Evolutionary conservation across 2,113 vertebrate species (phyloP).

Genomic region (Prunella fulvescens): DNA sequence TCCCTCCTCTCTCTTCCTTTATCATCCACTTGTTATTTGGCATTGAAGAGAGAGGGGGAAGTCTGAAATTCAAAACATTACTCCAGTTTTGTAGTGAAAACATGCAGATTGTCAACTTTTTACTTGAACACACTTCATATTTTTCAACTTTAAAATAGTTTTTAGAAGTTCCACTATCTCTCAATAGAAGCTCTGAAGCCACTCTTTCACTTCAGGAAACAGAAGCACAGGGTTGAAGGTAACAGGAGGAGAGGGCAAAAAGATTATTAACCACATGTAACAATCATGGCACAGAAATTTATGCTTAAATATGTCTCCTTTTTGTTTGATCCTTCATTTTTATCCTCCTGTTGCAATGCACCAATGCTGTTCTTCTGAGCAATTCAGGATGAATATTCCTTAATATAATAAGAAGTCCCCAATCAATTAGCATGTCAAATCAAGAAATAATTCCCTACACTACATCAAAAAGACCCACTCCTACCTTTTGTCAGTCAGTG

Average conservation of each 20-base stretch:
- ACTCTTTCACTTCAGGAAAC: neutral
- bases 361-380: neutral
- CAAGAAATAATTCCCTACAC: conserved; percentile 39
- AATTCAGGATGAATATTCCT: neutral
- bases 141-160: neutral
- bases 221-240: neutral
- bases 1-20: neutral
- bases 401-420: conserved; percentile 8
- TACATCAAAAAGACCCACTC: conserved; percentile 49
- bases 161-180: neutral
- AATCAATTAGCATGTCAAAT: conserved; percentile 43
- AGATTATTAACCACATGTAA: neutral
- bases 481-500: conserved; percentile 54
- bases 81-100: neutral
- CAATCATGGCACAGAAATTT: neutral
- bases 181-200: neutral
- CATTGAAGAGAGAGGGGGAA: neutral
- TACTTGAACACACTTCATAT: fast-evolving
- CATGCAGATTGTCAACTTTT: neutral
- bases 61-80: neutral
- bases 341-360: neutral
- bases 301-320: neutral
- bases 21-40: neutral
- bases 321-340: neutral
- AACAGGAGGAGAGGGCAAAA: neutral